phyloP scores from a whole-genome alignment of 2,797 vertebrate genomes.

The Syndactyla subalaris region DNA sequence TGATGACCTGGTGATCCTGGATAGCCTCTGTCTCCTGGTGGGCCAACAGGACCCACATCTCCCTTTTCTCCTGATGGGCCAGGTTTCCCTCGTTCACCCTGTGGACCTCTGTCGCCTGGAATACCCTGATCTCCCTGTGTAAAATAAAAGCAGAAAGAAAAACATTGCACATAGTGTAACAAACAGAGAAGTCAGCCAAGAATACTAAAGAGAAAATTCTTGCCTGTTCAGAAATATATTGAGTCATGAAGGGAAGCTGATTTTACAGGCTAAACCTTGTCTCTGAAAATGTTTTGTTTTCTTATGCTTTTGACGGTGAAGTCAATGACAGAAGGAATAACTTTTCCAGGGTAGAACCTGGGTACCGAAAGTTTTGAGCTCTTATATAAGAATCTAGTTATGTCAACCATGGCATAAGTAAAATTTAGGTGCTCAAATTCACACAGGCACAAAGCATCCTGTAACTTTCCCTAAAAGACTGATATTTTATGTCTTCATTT shows the following conservation, averaged over 20 bases:
- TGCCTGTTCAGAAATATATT: background rate
- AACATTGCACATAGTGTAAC: background rate
- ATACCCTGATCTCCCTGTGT: constrained; percentile 94
- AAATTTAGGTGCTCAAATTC: background rate
- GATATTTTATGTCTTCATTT: background rate
- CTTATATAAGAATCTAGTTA: background rate
- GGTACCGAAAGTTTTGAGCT: background rate
- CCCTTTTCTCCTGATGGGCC: constrained; percentile 84
- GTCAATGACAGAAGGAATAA: background rate
- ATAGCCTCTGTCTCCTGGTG: constrained; percentile 85
- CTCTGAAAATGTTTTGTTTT: background rate
- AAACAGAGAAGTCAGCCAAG: background rate
- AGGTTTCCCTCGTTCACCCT: constrained; percentile 90
- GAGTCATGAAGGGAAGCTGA: background rate
- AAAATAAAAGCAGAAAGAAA: constrained; percentile 18
- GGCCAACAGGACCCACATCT: constrained; percentile 80
- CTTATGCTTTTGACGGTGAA: background rate
- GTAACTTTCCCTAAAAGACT: background rate
- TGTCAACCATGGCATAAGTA: background rate
- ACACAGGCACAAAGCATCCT: background rate
- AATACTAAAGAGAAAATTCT: background rate
- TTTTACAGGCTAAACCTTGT: background rate
- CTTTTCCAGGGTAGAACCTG: background rate
- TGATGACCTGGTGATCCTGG: constrained; percentile 85
- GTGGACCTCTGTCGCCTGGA: constrained; percentile 92